These are phyloP conservation scores for Catharus bicknelli DNA, from an alignment of 2,113 vertebrate genomes.

Conservation along the genomic window DNA sequence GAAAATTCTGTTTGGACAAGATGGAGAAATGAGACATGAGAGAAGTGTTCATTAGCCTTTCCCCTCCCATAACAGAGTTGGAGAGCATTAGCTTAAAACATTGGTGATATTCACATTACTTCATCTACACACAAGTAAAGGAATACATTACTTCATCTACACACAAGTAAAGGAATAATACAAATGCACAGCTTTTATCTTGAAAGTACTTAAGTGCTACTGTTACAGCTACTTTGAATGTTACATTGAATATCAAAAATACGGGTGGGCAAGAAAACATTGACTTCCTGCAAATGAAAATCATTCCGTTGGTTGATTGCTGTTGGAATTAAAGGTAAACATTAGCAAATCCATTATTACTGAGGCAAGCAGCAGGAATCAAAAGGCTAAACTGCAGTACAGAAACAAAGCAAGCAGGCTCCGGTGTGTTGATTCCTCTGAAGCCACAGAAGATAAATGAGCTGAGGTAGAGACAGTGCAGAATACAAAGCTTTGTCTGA, in stretches of 20 bases:
- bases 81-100: background rate
- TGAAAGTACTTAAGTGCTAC: background rate
- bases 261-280: background rate
- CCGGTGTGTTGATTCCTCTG: background rate
- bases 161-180: background rate
- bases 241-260: background rate
- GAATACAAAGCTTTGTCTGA: slow-evolving; percentile 55
- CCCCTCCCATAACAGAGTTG: background rate
- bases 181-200: background rate
- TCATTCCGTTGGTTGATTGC: background rate
- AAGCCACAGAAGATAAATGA: slow-evolving; percentile 43
- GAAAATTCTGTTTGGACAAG: background rate
- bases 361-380: background rate
- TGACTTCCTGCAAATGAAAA: slow-evolving; percentile 10
- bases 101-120: background rate
- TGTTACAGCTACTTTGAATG: background rate
- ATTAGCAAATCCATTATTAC: background rate
- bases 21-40: background rate
- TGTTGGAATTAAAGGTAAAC: slow-evolving; percentile 7
- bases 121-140: background rate
- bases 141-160: background rate
- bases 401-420: slow-evolving; percentile 4
- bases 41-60: slow-evolving; percentile 32
- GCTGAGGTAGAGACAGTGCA: slow-evolving; percentile 42
- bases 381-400: background rate